Evolutionary conservation across 1,140 invertebrate species (phyloP), one percentile per base, ranked within the genome.

Genomic region (Cheumatopsyche charites): DNA sequence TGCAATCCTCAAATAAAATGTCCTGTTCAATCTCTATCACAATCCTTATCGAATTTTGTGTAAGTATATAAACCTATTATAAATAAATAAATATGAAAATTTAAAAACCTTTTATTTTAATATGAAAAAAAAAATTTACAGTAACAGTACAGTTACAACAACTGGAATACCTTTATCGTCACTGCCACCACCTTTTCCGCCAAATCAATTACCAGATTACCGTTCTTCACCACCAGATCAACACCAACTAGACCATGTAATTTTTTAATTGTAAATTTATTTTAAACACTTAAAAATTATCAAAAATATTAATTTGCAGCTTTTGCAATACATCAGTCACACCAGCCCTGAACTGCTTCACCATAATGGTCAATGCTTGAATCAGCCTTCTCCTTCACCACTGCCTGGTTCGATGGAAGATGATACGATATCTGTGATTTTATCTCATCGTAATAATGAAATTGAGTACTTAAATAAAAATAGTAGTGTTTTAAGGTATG

Each of bases 171-270:
- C 81, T 1, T 68, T 85, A 58, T 85, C 83, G 0, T 83, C 83
- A 6, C 75, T 85, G 11, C 83, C 82, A 5, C 82, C 82, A 4
- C 83, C 82, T 0, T 75, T 83, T 1, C 87, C 88, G 13, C 87
- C 90, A 0, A 88, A 91, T 73, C 83, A 93, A 62, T 83, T 97
- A 66, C 95, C 95, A 0, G 89, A 91, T 45, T 90, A 89, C 76
- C 89, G 91, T 71, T 92, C 95, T 78, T 90, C 91, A 65, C 93
- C 93, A 1, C 90, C 93, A 6, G 93, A 95, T 80, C 88, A 96
- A 82, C 95, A 98, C 82, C 96, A 97, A 82, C 83, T 97, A 55
- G 93, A 97, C 82, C 94, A 97, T 86, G 93, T 96, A 86, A 86
- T 88, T 81, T n/a, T n/a, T 5, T 49, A 36, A 36, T 36, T 36